A percentile compares a stretch with the other conserved stretches of the same genome.
These are phyloP conservation scores for Cotesia vestalis DNA, from an alignment of 1,140 invertebrate genomes.

Conservation along the genomic window DNA sequence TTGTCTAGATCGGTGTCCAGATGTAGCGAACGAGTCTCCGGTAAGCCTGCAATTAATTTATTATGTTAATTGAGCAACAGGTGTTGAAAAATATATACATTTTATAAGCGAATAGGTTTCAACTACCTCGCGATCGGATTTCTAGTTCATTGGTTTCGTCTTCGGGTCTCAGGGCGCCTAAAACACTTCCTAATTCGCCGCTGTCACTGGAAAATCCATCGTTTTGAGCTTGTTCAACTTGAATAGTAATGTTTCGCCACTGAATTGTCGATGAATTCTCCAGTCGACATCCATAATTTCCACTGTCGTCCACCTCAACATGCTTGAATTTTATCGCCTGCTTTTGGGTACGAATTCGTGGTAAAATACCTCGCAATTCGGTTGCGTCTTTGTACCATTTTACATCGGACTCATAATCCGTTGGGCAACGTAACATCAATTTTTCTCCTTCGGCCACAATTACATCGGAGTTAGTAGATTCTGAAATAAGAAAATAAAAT, in stretches of 20 bases:
- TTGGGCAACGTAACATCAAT: slow-evolving; percentile 53
- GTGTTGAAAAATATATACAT: no score
- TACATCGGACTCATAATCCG: slow-evolving; percentile 40
- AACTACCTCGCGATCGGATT: slow-evolving; percentile 51
- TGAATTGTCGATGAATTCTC: slow-evolving; percentile 39
- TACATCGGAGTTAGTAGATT: slow-evolving; percentile 41
- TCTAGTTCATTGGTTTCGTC: slow-evolving; percentile 62
- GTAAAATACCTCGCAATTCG: slow-evolving; percentile 32
- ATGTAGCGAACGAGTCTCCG: slow-evolving; percentile 58
- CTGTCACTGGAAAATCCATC: slow-evolving; percentile 51
- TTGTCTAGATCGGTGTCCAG: slow-evolving; percentile 54
- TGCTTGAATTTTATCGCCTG: slow-evolving; percentile 53
- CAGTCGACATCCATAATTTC: slow-evolving; percentile 52
- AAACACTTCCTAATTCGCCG: slow-evolving; percentile 43
- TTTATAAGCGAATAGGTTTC: background rate
- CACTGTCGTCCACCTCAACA: slow-evolving; percentile 49
- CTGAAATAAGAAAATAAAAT: slow-evolving; percentile 37
- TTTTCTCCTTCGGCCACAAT: slow-evolving; percentile 51
- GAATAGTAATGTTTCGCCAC: slow-evolving; percentile 56
- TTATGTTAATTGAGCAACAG: background rate
- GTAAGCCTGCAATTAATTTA: slow-evolving; percentile 45
- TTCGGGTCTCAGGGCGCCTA: slow-evolving; percentile 49
- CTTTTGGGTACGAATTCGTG: slow-evolving; percentile 48
- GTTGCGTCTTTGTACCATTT: slow-evolving; percentile 58
- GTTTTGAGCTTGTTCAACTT: slow-evolving; percentile 49